Conservation (phyloP, 2,888 invertebrate genomes). For the Caenorhabditis imperialis region DNA sequence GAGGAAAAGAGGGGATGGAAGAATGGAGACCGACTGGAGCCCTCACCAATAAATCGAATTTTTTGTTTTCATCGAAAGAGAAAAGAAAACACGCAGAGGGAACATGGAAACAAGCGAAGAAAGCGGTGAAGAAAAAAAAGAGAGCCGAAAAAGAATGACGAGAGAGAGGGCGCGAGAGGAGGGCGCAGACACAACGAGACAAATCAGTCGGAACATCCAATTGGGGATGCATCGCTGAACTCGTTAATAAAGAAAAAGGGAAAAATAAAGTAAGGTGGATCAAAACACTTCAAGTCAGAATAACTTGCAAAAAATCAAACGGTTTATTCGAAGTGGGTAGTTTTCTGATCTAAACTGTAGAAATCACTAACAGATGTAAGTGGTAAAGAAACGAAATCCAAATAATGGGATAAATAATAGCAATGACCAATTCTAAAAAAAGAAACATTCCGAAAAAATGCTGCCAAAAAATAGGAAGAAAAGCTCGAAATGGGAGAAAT, state of each 20-base stretch:
- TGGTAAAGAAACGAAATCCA: too few species aligned
- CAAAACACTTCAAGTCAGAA: too few species aligned
- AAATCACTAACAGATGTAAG: too few species aligned
- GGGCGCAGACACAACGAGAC: constrained; percentile 18
- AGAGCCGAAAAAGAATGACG: constrained; percentile 20
- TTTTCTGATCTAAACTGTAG: too few species aligned
- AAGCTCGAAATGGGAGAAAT: constrained; percentile 24
- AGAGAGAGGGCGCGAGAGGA: constrained; percentile 20
- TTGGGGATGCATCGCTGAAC: too few species aligned
- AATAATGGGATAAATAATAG: too few species aligned
- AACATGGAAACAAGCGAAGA: neutral
- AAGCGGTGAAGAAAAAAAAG: constrained; percentile 12
- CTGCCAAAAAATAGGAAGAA: neutral
- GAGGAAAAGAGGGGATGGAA: constrained; percentile 1
- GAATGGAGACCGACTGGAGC: constrained; percentile 12
- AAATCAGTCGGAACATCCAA: constrained; percentile 11
- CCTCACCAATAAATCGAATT: constrained; percentile 45
- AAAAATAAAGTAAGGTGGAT: too few species aligned
- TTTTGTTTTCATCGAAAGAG: constrained; percentile 24
- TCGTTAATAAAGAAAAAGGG: too few species aligned
- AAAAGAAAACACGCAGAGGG: constrained; percentile 13
- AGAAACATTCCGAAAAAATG: too few species aligned
- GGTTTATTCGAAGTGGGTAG: too few species aligned
- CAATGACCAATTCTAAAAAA: too few species aligned
- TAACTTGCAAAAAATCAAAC: too few species aligned